Conservation (phyloP, 2,797 vertebrate species). For the Neosalanx taihuensis region DNA sequence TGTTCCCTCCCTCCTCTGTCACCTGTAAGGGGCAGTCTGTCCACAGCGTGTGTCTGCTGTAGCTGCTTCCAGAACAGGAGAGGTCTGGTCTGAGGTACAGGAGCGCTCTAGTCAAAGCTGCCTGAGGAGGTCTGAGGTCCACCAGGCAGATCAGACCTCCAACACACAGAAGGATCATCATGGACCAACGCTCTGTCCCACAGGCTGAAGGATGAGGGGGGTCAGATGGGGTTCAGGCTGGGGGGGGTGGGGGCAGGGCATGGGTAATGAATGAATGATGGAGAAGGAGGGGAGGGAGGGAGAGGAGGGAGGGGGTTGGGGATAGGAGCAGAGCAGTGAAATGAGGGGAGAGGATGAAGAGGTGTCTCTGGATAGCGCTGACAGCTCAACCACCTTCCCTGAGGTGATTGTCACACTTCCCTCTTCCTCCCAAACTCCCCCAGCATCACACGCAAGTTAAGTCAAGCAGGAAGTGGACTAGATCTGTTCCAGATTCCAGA, state of each 20-base stretch:
- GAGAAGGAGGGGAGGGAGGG: neutral
- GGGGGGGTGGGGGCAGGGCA: neutral
- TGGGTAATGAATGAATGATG: neutral
- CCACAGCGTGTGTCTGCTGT: too few relatives aligned
- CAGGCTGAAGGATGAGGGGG: neutral
- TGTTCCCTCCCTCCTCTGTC: too few relatives aligned
- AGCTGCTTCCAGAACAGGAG: too few relatives aligned
- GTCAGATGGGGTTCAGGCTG: slow-evolving; percentile 2
- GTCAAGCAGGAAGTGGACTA: too few relatives aligned
- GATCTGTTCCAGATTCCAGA: too few relatives aligned
- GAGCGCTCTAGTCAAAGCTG: too few relatives aligned
- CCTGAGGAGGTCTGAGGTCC: too few relatives aligned
- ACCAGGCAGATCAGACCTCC: neutral
- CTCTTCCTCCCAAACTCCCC: too few relatives aligned
- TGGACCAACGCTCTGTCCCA: neutral
- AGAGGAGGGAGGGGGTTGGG: slow-evolving; percentile 25
- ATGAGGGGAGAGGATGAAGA: neutral
- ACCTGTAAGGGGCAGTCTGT: too few relatives aligned
- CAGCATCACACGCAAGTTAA: too few relatives aligned
- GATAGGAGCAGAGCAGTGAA: slow-evolving; percentile 21
- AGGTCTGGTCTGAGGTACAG: too few relatives aligned
- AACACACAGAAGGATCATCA: neutral
- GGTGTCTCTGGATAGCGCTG: neutral
- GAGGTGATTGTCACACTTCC: neutral
- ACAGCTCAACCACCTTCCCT: neutral